Evolutionary conservation across 2,113 vertebrate genomes (phyloP), one percentile per base, ranked within the genome.

Genomic region (Rousettus leschenaultii): DNA sequence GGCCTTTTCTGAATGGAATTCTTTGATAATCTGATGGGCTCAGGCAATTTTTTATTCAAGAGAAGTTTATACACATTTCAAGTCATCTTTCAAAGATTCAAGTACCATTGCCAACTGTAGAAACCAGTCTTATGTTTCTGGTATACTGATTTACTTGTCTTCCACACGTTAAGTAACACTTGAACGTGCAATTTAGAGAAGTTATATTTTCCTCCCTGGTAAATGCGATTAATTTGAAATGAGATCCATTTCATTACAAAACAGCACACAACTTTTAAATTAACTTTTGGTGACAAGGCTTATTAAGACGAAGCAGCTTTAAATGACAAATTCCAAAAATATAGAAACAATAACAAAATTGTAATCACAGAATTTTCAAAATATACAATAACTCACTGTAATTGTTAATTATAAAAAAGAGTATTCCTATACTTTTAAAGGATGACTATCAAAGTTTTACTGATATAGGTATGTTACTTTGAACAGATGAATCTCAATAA

Each of bases 61-160:
- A 85, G 16, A 83, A 86, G 22, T 53, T 35, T 77, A 28, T 66
- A 65, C n/a, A 91, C 22, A 91, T 83, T 96, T 87, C 35, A 92
- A 87, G 73, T 91, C n/a, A 68, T 73, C 75, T 91, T 95, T 86
- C 21, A 95, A 93, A 93, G 74, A 40, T 51, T 83, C 3, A 51
- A 33, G 40, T 43, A 86, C 28, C 48, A 53, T 63, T 96, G 26
- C 55, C 77, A 93, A 66, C 59, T 65, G 7, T 53, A 90, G 33
- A 93, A 96, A 73, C 30, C n/a, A 94, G 57, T 38, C 33, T 77
- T 93, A 80, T 38, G 14, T 59, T 45, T 38, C 40, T 73, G 11
- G 38, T 74, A 33, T 53, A 79, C 13, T 63, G 68, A 38, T 79
- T 94, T 59, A 63, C 79, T 71, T 70, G 30, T 92, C 65, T 89